These are phyloP conservation scores for Orchesella flavescens DNA, from an alignment of 2,888 invertebrate species.

Conservation along the genomic window DNA sequence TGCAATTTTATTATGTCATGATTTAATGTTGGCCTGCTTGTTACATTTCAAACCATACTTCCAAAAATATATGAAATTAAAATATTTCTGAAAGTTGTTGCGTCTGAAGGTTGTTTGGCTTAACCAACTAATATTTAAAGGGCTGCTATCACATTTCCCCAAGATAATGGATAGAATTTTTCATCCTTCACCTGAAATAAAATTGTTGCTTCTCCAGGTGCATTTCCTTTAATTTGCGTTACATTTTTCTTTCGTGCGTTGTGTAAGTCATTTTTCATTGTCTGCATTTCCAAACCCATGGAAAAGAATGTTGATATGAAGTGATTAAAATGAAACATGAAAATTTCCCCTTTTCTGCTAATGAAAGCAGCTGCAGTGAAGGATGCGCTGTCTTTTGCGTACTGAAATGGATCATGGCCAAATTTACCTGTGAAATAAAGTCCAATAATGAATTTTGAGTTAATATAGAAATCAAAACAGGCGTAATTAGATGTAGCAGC, in stretches of 20 bases:
- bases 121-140: too few relatives aligned
- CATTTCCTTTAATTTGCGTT: not conserved
- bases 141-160: too few relatives aligned
- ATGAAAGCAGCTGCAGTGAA: conserved; percentile 40
- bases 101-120: too few relatives aligned
- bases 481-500: conserved; percentile 24
- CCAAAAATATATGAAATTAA: too few relatives aligned
- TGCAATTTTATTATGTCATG: too few relatives aligned
- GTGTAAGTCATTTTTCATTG: conserved; percentile 10
- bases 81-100: too few relatives aligned
- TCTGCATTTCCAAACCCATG: conserved; percentile 43
- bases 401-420: conserved; percentile 37
- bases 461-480: conserved; percentile 42
- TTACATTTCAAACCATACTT: too few relatives aligned
- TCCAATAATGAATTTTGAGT: conserved; percentile 39
- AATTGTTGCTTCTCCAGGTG: too few relatives aligned
- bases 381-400: conserved; percentile 28
- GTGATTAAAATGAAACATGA: conserved; percentile 24
- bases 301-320: conserved; percentile 34
- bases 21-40: too few relatives aligned
- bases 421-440: conserved; percentile 28
- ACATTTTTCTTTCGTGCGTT: conserved; percentile 12
- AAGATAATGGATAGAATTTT: too few relatives aligned
- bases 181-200: too few relatives aligned
- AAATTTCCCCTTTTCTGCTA: conserved; percentile 37